A percentile compares a stretch with the other conserved stretches of the same genome.
These are phyloP conservation scores for Sus cebifrons DNA, from an alignment of 2,797 vertebrate genomes.

Conservation along the genomic window DNA sequence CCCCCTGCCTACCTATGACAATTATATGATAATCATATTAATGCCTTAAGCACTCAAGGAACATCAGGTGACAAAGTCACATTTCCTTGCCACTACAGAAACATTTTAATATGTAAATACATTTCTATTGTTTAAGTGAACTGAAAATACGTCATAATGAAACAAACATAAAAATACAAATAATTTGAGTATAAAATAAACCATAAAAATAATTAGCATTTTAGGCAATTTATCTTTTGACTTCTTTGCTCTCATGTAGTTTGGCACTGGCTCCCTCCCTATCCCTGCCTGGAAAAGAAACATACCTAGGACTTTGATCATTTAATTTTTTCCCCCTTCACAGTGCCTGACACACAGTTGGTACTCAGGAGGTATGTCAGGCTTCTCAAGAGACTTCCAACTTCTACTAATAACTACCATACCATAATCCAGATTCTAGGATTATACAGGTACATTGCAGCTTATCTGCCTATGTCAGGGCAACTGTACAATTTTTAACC, in stretches of 20 bases:
- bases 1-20: too few species aligned
- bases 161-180: neutral
- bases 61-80: neutral
- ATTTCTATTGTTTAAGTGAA: neutral
- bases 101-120: neutral
- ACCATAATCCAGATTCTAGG: neutral
- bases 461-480: neutral
- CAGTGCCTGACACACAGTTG: neutral
- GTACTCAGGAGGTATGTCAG: neutral
- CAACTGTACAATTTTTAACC: constrained; percentile 16
- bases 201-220: neutral
- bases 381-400: neutral
- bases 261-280: neutral
- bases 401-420: neutral
- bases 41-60: neutral
- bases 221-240: neutral
- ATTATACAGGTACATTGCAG: neutral
- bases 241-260: neutral
- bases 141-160: neutral
- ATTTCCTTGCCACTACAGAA: neutral
- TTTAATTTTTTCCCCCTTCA: neutral
- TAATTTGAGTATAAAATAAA: neutral
- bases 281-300: neutral
- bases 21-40: neutral
- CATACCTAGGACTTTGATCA: neutral